These are phyloP conservation scores for Amphilophus citrinellus DNA, from an alignment of 2,113 vertebrate genomes.

Conservation along the genomic window DNA sequence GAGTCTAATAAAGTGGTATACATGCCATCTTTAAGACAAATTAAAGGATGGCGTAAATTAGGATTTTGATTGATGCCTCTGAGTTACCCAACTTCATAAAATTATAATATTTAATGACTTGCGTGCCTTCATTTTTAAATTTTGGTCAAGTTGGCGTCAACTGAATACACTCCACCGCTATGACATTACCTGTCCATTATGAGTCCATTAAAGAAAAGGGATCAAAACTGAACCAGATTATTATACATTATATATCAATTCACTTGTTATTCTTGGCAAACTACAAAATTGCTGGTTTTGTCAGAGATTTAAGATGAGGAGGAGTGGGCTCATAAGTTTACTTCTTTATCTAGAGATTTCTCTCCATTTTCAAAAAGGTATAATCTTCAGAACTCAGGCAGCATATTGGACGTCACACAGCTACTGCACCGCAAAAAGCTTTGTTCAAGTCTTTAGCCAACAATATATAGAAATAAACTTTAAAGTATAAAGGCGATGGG, in stretches of 20 bases:
- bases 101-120: neutral
- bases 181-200: neutral
- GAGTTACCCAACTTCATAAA: neutral
- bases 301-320: neutral
- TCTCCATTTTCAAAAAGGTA: constrained; percentile 4
- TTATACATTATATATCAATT: too few species aligned
- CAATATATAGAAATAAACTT: neutral
- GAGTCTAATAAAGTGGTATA: too few species aligned
- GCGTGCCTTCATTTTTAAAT: neutral
- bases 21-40: too few species aligned
- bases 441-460: neutral
- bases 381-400: neutral
- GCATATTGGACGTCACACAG: neutral
- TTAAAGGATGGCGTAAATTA: neutral
- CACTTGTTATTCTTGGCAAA: neutral
- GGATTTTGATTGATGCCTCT: neutral
- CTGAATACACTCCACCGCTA: neutral
- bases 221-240: neutral
- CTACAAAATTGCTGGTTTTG: neutral
- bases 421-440: neutral
- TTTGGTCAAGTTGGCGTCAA: neutral
- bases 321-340: too few species aligned
- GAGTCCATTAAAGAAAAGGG: too few species aligned
- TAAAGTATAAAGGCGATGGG: neutral
- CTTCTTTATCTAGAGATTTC: neutral